phyloP scores from a whole-genome alignment of 2,888 invertebrate genomes.

The Chrysolina haemoptera region DNA sequence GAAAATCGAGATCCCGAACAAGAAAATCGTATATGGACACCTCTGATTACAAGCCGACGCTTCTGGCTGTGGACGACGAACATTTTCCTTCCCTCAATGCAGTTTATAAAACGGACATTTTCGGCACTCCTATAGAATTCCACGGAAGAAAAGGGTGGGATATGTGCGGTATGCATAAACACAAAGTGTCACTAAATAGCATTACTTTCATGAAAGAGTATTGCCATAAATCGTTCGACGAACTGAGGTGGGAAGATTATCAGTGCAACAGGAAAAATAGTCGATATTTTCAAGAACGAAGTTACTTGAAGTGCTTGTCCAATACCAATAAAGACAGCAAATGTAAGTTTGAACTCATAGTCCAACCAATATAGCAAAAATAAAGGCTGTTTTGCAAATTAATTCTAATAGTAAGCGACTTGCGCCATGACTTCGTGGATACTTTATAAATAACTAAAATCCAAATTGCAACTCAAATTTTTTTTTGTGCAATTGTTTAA shows the following conservation, averaged over 20 bases:
- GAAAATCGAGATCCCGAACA: constrained; percentile 36
- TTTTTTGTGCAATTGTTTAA: too few species aligned
- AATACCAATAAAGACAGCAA: constrained; percentile 27
- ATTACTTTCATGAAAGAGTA: constrained; percentile 48
- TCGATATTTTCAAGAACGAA: constrained; percentile 42
- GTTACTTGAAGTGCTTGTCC: constrained; percentile 40
- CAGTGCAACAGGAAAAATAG: constrained; percentile 42
- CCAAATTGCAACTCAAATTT: too few species aligned
- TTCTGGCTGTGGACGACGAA: constrained; percentile 25
- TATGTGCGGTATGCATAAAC: constrained; percentile 31
- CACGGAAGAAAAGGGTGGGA: constrained; percentile 40
- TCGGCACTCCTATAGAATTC: constrained; percentile 45
- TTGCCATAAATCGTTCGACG: constrained; percentile 48
- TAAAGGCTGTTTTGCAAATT: too few species aligned
- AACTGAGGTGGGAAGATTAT: constrained; percentile 51
- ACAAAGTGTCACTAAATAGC: constrained; percentile 39
- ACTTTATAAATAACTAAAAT: too few species aligned
- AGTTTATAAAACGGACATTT: constrained; percentile 42
- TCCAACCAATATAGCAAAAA: too few species aligned
- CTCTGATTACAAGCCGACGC: constrained; percentile 11
- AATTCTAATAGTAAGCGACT: too few species aligned
- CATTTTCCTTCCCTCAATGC: constrained; percentile 47
- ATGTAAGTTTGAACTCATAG: constrained; percentile 10
- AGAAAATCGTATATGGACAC: constrained; percentile 17
- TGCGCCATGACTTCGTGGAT: too few species aligned